Base-by-base conservation (phyloP, 2,113 vertebrate genomes). In the Sapayoa aenigma region DNA sequence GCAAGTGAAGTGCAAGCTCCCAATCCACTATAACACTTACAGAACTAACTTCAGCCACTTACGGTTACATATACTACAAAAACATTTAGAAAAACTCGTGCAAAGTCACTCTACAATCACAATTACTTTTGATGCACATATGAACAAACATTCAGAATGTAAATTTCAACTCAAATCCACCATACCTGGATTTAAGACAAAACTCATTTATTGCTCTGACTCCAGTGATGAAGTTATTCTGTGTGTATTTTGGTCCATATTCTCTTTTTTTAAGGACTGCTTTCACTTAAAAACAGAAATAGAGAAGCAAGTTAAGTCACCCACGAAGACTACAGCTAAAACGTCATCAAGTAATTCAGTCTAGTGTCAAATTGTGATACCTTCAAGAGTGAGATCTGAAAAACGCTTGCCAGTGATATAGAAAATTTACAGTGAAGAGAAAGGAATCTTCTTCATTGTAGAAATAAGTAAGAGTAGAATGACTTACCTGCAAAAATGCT, bases 191-290 rank as follows among this genome's bases (percentile, higher is more conserved):
- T 97, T 99, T 99, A 78, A 99, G 98, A 89, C 99, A 99, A 98
- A 99, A 99, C 85, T 99, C 99, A 94, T 99, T 99, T 98, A 99
- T 99, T 85, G 99, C 99, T 98, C 99, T 98, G 86, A 99, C 98
- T 88, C 99, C 99, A 56, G 99, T 99, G 98, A 99, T 99, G 95
- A 99, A 99, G 97, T 99, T 99, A 97, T 99, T 99, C 96, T 99
- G 97, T 18, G 98, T 99, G 76, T 99, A 99, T 91, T 99, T 99
- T 96, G 98, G 93, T 97, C 99, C 99, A 97, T 99, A 99, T 1
- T 99, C 99, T 76, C 99, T 98, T 97, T 99, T 99, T 96, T 99
- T 99, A 93, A 99, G 98, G 74, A 99, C 99, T 52, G 99, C 99
- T 96, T 99, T 98, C 83, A 99, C 99, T 99, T 86, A 80, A 97